Conservation (phyloP, 2,888 invertebrate genomes). For the Sphaeridia pumilis region DNA sequence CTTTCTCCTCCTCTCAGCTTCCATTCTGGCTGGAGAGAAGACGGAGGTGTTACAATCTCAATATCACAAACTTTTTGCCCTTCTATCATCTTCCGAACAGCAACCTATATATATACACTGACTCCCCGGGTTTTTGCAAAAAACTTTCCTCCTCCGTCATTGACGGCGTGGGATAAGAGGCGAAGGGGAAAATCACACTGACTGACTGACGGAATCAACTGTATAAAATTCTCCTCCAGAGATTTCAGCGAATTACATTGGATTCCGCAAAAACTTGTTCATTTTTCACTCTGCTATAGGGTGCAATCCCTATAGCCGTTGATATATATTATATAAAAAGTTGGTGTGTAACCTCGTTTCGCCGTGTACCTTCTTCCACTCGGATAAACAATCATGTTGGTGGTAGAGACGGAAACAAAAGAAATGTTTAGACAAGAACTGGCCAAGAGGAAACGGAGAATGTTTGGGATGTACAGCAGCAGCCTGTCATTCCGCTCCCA, state of each 20-base stretch:
- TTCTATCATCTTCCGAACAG: not conserved
- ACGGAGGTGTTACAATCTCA: not conserved
- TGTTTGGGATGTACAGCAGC: no score
- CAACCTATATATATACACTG: not conserved
- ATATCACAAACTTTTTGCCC: conserved; percentile 1
- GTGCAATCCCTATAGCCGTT: no score
- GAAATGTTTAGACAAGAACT: no score
- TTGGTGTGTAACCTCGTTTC: no score
- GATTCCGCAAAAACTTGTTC: not conserved
- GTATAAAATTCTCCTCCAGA: not conserved
- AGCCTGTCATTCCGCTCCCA: no score
- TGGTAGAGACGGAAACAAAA: no score
- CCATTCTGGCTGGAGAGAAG: not conserved
- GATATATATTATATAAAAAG: no score
- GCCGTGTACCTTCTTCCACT: no score
- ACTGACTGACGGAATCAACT: conserved; percentile 2
- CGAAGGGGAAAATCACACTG: no score
- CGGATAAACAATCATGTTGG: no score
- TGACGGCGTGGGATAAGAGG: not conserved
- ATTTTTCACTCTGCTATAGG: conserved; percentile 1
- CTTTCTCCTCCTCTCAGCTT: not conserved
- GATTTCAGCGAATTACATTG: not conserved
- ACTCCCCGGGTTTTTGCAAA: no score
- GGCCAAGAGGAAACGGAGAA: no score
- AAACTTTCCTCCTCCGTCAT: not conserved